Evolutionary conservation across 2,797 vertebrate genomes (phyloP).

Genomic region (Aulostomus chinensis): DNA sequence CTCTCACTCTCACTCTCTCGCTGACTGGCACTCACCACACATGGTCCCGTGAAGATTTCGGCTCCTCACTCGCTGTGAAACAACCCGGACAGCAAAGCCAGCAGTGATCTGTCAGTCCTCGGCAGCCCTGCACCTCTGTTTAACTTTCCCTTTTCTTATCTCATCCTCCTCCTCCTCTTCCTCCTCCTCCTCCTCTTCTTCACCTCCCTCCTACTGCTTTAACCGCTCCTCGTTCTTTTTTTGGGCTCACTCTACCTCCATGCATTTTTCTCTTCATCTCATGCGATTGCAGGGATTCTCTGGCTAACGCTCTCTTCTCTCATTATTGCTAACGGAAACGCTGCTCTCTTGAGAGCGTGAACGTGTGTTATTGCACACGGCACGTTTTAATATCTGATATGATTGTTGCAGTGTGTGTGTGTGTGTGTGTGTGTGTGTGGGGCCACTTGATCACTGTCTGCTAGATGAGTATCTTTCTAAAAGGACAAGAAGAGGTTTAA

Average conservation of each 20-base stretch:
- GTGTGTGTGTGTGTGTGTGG: no score
- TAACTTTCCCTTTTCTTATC: constrained; percentile 50
- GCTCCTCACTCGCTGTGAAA: constrained; percentile 2
- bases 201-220: constrained; percentile 64
- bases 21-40: neutral
- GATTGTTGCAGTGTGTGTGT: no score
- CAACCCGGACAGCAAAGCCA: constrained; percentile 4
- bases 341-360: no score
- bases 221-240: constrained; percentile 52
- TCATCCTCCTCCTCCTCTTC: constrained; percentile 34
- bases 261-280: constrained; percentile 26
- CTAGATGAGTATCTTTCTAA: no score
- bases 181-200: constrained; percentile 49
- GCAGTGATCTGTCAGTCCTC: constrained; percentile 13
- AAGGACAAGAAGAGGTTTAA: no score
- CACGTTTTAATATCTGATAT: no score
- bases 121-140: constrained; percentile 27
- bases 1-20: neutral
- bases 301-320: no score
- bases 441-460: no score
- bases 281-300: no score
- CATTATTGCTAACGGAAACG: no score
- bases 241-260: constrained; percentile 12
- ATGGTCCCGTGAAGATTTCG: constrained; percentile 5
- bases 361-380: no score